These are phyloP conservation scores for Orycteropus afer DNA, from an alignment of 2,113 vertebrate genomes.

Conservation along the genomic window DNA sequence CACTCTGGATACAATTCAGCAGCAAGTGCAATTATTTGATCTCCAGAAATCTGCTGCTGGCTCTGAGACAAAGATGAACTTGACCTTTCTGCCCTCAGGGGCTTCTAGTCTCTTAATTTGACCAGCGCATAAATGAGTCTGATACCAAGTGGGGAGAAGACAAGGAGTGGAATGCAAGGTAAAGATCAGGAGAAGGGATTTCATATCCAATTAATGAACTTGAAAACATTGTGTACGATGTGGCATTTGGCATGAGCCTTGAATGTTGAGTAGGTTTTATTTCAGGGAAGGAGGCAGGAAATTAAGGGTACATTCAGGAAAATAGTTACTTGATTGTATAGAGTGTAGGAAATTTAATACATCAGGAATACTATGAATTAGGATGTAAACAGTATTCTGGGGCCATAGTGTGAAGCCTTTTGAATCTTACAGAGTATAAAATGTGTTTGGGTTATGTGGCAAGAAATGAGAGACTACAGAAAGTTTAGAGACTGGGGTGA, in stretches of 20 bases:
- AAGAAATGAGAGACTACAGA: neutral
- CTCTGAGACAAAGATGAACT: neutral
- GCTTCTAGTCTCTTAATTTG: neutral
- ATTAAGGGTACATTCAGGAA: neutral
- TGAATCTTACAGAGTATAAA: neutral
- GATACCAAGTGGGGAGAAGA: neutral
- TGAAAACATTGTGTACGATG: neutral
- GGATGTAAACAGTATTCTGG: neutral
- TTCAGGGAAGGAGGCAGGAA: neutral
- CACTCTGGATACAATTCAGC: neutral
- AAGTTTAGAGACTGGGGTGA: neutral
- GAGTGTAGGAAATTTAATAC: neutral
- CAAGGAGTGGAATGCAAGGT: neutral
- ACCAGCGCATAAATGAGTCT: neutral
- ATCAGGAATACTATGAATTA: neutral
- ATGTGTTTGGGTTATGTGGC: neutral
- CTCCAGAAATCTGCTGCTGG: neutral
- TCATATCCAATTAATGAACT: neutral
- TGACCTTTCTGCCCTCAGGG: neutral
- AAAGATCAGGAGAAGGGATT: slow-evolving; percentile 27
- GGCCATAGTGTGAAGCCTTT: neutral
- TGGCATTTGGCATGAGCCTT: neutral
- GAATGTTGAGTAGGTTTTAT: neutral
- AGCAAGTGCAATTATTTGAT: neutral
- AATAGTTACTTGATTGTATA: neutral